Evolutionary conservation across 2,113 vertebrate species (phyloP).

Genomic region (Platysteira castanea): DNA sequence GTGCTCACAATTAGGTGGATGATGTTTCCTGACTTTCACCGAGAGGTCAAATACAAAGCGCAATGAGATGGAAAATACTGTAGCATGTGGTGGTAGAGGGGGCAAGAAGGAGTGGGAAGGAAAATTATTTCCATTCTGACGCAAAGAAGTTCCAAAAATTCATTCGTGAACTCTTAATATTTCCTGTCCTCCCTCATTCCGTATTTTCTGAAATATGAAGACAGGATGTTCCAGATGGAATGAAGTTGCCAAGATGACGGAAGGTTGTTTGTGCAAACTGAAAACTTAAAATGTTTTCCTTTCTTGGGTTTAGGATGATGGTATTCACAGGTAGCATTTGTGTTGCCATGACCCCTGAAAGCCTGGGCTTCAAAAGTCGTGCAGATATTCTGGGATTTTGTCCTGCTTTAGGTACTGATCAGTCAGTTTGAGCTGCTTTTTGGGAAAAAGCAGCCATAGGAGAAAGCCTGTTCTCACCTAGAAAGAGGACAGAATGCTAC

Average conservation of each 20-base stretch:
- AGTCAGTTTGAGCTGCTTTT: not conserved
- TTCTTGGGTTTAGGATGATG: not conserved
- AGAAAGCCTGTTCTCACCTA: not conserved
- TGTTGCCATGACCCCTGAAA: not conserved
- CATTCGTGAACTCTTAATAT: not conserved
- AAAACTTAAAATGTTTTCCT: not conserved
- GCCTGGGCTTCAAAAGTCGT: not conserved
- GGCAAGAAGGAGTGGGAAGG: slow-evolving; percentile 9
- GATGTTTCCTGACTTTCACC: slow-evolving; percentile 41
- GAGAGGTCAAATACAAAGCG: slow-evolving; percentile 18
- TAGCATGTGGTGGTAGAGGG: not conserved
- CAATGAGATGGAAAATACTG: slow-evolving; percentile 2
- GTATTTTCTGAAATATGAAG: slow-evolving; percentile 38
- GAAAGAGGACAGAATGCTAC: not conserved
- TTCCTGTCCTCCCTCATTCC: slow-evolving; percentile 28
- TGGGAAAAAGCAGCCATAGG: not conserved
- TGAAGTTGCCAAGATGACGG: not conserved
- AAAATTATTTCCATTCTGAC: slow-evolving; percentile 28
- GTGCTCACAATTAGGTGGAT: slow-evolving; percentile 17
- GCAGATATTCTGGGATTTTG: not conserved
- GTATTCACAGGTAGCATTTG: not conserved
- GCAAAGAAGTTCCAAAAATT: slow-evolving; percentile 15
- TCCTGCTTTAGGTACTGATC: not conserved
- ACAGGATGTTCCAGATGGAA: not conserved
- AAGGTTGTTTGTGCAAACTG: not conserved